Evolutionary conservation across 2,113 vertebrate species (phyloP), one percentile per base, ranked within the genome.

Genomic region (Ciconia boyciana): DNA sequence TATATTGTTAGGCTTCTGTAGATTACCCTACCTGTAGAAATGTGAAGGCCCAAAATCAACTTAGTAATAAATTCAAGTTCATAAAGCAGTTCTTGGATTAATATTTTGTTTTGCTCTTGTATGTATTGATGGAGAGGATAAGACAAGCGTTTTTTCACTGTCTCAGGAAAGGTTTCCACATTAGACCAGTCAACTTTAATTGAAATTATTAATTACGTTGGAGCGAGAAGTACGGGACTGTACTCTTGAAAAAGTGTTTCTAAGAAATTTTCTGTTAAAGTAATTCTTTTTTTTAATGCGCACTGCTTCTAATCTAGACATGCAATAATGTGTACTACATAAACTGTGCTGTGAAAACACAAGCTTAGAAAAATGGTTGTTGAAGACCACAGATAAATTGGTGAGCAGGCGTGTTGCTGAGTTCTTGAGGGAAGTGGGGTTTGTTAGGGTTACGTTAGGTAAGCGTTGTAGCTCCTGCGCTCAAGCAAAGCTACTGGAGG

Each of bases 1-100:
- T 18, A 10, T 2, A 1, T 26, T 49, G 15, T 41, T 82, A 61
- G 19, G 2, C 12, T 17, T 44, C 14, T 66, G 0, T 19, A 65
- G 28, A 13, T 71, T 57, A 70, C 13, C 15, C 15, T 48, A 11
- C 22, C 6, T 12, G 2, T 41, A 72, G 62, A 64, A 60, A 10
- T 57, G 13, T 65, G 60, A 44, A 51, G 39, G 17, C 24, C 17
- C 12, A 7, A 36, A 58, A 16, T 72, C 54, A 89, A 9, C 15
- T 74, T 86, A 21, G 13, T 79, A 36, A 28, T 72, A 61, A 86
- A 46, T 52, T 46, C 16, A 69, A 34, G 51, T 79, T 89, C 29
- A 13, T 81, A 48, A 84, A 87, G 16, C 36, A 61, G 29, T 69
- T 71, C 11, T 55, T 81, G n/a, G 49, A 60, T n/a, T 58, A 44